phyloP scores from a whole-genome alignment of 2,113 vertebrate genomes.

The Apteryx mantelli region DNA sequence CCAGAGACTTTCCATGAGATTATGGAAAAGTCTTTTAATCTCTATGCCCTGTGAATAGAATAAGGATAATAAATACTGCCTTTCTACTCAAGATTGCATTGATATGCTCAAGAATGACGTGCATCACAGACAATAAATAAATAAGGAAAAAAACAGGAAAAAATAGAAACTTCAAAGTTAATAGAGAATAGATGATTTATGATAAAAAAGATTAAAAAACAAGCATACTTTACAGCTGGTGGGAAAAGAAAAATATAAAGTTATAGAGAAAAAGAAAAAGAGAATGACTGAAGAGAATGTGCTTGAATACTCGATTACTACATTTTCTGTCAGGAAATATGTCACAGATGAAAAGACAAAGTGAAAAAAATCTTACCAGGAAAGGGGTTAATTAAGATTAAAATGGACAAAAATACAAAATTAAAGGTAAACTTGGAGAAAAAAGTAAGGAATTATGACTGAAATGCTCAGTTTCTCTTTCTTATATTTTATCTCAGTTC shows the following conservation, averaged over 20 bases:
- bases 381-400: background rate
- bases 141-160: background rate
- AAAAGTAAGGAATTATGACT: background rate
- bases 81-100: background rate
- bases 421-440: background rate
- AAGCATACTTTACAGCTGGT: background rate
- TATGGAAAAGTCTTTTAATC: background rate
- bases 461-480: background rate
- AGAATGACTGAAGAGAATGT: background rate
- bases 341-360: background rate
- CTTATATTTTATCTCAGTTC: background rate
- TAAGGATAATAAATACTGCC: background rate
- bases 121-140: background rate
- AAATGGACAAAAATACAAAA: background rate
- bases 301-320: background rate
- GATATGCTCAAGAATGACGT: fast-evolving
- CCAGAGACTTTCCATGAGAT: background rate
- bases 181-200: background rate
- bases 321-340: background rate
- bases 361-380: fast-evolving
- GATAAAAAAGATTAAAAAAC: background rate
- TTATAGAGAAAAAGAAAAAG: background rate
- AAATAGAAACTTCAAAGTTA: background rate
- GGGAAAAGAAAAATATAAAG: background rate
- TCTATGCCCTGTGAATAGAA: fast-evolving